phyloP scores from a whole-genome alignment of 2,888 invertebrate species.

The Thymelicus lineola region DNA sequence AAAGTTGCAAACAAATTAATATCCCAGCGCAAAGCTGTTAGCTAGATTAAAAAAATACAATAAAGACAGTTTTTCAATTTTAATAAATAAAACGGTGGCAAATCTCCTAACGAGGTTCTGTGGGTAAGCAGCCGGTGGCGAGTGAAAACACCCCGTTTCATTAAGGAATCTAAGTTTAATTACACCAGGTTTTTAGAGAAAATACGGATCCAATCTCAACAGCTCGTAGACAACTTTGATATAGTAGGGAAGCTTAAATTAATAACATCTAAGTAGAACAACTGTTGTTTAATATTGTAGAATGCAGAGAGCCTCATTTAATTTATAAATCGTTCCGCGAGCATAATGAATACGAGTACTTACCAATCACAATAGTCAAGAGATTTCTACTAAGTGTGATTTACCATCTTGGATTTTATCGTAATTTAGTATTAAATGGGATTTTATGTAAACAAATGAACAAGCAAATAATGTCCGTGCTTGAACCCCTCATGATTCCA shows the following conservation, averaged over 20 bases:
- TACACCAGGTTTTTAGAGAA: constrained; percentile 24
- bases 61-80: constrained; percentile 36
- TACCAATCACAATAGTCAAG: no score
- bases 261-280: background rate
- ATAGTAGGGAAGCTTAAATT: background rate
- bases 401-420: no score
- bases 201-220: constrained; percentile 19
- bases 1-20: constrained; percentile 3
- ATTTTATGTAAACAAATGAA: no score
- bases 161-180: constrained; percentile 28
- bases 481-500: no score
- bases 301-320: background rate
- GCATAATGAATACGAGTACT: no score
- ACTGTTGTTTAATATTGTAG: background rate
- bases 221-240: constrained; percentile 6
- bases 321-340: no score
- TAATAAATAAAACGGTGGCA: constrained; percentile 36
- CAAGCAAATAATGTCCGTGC: no score
- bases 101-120: constrained; percentile 25
- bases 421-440: no score
- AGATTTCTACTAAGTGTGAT: no score
- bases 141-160: constrained; percentile 24
- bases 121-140: background rate
- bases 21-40: background rate
- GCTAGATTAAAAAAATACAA: constrained; percentile 32